Evolutionary conservation across 2,113 vertebrate genomes (phyloP).

Genomic region (Sapayoa aenigma): DNA sequence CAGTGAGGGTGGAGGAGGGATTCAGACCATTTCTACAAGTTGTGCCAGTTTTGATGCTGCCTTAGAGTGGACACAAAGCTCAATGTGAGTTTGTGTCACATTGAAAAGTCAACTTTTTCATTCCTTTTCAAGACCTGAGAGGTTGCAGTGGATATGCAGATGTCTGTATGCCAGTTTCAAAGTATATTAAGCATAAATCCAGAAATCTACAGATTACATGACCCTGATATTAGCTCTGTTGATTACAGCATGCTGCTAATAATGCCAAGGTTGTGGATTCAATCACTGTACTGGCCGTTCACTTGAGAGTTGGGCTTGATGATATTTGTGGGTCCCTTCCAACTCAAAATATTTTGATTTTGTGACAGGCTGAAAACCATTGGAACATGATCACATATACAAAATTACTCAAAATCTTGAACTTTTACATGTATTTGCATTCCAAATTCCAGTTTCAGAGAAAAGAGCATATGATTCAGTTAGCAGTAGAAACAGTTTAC

Average conservation of each 20-base stretch:
- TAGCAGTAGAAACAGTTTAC: not conserved
- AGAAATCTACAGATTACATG: not conserved
- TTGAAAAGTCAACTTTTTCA: not conserved
- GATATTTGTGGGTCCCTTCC: too few relatives aligned
- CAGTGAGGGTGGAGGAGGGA: fast-evolving
- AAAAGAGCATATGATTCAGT: not conserved
- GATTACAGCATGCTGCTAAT: too few relatives aligned
- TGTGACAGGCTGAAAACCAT: not conserved
- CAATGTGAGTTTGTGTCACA: not conserved
- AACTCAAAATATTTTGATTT: too few relatives aligned
- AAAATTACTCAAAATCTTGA: not conserved
- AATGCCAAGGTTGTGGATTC: too few relatives aligned
- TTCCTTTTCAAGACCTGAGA: not conserved
- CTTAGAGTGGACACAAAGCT: not conserved
- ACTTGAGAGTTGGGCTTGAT: too few relatives aligned
- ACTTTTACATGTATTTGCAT: not conserved
- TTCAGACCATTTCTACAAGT: not conserved
- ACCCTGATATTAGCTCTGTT: too few relatives aligned
- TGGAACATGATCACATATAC: not conserved
- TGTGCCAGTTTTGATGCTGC: not conserved
- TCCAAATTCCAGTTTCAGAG: not conserved
- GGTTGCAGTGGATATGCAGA: not conserved
- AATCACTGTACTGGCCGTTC: too few relatives aligned
- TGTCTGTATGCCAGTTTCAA: not conserved
- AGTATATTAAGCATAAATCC: not conserved